These are phyloP conservation scores for Allenopithecus nigroviridis DNA, from an alignment of 2,797 vertebrate genomes.

Conservation along the genomic window DNA sequence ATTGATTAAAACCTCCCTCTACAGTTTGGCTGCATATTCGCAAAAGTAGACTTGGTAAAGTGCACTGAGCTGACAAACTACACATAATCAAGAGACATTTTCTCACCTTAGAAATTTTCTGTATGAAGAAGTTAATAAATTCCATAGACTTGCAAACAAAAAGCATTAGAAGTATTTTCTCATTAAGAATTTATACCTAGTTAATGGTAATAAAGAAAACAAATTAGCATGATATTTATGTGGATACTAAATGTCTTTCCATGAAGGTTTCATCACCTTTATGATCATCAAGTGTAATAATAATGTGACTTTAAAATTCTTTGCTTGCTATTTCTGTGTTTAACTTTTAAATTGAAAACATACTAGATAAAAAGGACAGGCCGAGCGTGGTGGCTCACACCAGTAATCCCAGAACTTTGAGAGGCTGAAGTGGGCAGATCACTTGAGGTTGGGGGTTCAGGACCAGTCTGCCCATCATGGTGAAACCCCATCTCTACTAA, in stretches of 20 bases:
- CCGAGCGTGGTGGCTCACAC: not conserved
- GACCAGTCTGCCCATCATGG: not conserved
- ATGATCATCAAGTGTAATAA: conserved; percentile 45
- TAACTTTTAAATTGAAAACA: conserved; percentile 41
- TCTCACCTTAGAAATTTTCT: conserved; percentile 42
- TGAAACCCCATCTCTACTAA: not conserved
- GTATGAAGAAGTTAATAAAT: conserved; percentile 64
- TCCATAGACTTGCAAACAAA: conserved; percentile 17
- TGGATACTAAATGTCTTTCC: conserved; percentile 36
- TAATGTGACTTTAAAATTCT: conserved; percentile 56
- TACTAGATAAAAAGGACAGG: conserved; percentile 42
- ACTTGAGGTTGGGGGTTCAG: not conserved
- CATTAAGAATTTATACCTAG: conserved; percentile 71
- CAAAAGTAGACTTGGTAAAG: not conserved
- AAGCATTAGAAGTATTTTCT: conserved; percentile 49
- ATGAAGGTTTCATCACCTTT: conserved; percentile 62
- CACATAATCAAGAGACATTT: conserved; percentile 44
- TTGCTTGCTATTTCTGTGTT: conserved; percentile 44
- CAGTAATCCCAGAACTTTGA: not conserved
- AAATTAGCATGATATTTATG: conserved; percentile 62
- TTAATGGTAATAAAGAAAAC: conserved; percentile 70
- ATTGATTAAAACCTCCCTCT: not conserved
- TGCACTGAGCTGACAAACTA: not conserved
- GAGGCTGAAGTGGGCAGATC: not conserved
- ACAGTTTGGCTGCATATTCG: not conserved